Percentiles rank a stretch among this genome's conserved stretches.
Evolutionary conservation across 2,888 invertebrate genomes (phyloP).

Genomic region (Acronicta leporina): DNA sequence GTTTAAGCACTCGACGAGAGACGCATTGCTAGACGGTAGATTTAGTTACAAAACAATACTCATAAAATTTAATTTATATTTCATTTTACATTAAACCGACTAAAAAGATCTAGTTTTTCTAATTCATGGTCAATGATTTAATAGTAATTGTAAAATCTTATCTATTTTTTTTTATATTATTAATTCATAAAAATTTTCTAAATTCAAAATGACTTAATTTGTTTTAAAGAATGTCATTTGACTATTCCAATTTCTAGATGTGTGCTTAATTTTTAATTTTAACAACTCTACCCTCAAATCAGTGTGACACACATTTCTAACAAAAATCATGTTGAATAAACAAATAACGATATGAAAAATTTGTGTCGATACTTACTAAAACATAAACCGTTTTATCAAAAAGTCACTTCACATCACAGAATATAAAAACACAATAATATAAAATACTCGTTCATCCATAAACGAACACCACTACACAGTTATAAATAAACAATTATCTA

Average conservation of each 20-base stretch:
- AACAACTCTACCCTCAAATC: background rate
- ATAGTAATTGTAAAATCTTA: no score
- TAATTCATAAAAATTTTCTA: no score
- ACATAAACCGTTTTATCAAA: conserved; percentile 27
- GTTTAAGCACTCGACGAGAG: no score
- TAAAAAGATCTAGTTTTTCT: conserved; percentile 19
- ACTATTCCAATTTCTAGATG: no score
- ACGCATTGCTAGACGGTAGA: no score
- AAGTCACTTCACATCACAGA: conserved; percentile 53
- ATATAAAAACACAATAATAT: conserved; percentile 43
- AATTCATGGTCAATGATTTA: conserved; percentile 38
- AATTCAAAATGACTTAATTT: no score
- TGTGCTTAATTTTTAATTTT: no score
- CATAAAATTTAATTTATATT: no score
- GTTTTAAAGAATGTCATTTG: no score
- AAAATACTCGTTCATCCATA: conserved; percentile 27
- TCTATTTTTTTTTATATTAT: no score
- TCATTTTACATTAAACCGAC: conserved; percentile 9
- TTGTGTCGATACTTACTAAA: conserved; percentile 43
- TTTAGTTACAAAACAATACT: no score
- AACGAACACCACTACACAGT: conserved; percentile 44
- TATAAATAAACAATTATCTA: conserved; percentile 24
- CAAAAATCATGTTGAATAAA: background rate
- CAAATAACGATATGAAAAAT: background rate
- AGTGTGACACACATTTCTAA: background rate